These are phyloP conservation scores for Drosophila seguyi DNA, from an alignment of 1,140 invertebrate genomes.

Conservation along the genomic window DNA sequence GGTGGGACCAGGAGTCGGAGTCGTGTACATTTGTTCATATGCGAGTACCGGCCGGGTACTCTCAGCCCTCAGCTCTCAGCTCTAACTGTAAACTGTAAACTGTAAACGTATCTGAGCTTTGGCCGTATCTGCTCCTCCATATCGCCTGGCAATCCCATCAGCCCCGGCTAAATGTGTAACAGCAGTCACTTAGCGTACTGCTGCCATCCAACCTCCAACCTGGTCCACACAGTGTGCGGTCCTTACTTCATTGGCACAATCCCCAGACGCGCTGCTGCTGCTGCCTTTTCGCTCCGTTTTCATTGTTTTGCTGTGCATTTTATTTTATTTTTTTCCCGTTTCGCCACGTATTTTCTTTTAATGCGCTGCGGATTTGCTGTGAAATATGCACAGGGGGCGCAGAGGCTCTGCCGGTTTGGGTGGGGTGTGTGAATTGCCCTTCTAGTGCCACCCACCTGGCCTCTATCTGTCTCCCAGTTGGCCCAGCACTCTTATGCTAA, in stretches of 20 bases:
- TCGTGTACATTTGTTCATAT: constrained; percentile 71
- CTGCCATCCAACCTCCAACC: constrained; percentile 24
- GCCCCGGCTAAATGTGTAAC: constrained; percentile 71
- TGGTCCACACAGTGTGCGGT: constrained; percentile 48
- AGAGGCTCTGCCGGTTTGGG: not conserved
- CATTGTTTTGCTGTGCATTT: constrained; percentile 75
- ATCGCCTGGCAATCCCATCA: constrained; percentile 76
- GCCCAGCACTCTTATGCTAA: constrained; percentile 81
- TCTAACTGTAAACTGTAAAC: constrained; percentile 11
- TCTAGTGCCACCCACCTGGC: constrained; percentile 32
- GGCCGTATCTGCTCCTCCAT: constrained; percentile 48
- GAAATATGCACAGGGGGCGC: constrained; percentile 60
- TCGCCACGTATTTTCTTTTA: constrained; percentile 81
- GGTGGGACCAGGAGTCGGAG: constrained; percentile 40
- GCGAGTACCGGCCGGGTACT: constrained; percentile 43
- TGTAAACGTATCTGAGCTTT: constrained; percentile 32
- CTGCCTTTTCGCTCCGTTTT: constrained; percentile 44
- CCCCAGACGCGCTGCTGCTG: constrained; percentile 54
- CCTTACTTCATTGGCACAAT: constrained; percentile 82
- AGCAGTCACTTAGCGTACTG: constrained; percentile 73
- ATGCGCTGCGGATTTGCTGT: constrained; percentile 81
- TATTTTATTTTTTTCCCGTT: constrained; percentile 53
- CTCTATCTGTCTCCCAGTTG: constrained; percentile 64
- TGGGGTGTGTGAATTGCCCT: constrained; percentile 22
- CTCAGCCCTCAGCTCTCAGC: constrained; percentile 8